Evolutionary conservation across 2,797 vertebrate species (phyloP).

Genomic region (Stomatorhinus walkeri): DNA sequence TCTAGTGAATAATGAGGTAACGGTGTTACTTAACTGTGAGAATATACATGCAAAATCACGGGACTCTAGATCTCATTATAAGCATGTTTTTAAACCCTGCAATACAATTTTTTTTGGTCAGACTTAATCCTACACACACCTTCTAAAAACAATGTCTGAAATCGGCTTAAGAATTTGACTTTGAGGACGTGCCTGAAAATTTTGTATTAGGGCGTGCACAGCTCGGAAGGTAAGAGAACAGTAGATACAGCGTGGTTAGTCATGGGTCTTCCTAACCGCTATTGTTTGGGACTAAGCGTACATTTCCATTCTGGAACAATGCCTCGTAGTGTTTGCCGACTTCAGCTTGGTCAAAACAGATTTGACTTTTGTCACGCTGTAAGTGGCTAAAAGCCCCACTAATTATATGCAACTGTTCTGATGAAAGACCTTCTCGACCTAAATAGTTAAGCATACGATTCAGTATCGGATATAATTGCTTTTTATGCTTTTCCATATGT

Average conservation of each 20-base stretch:
- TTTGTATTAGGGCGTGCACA: neutral
- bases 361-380: constrained; percentile 1
- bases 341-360: neutral
- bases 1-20: neutral
- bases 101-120: neutral
- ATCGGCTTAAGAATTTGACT: neutral
- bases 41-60: neutral
- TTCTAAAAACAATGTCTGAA: neutral
- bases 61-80: neutral
- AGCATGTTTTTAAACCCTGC: neutral
- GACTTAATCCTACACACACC: neutral
- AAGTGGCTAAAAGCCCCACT: neutral
- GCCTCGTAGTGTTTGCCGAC: neutral
- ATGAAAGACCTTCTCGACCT: neutral
- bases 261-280: neutral
- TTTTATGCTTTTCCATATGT: neutral
- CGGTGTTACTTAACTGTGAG: neutral
- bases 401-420: neutral
- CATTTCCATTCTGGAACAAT: neutral
- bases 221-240: neutral
- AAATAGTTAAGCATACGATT: neutral
- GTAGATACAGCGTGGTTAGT: neutral
- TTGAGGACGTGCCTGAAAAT: neutral
- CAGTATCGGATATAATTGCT: neutral
- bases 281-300: neutral